These are phyloP conservation scores for Dromas ardeola DNA, from an alignment of 2,113 vertebrate genomes.

Conservation along the genomic window DNA sequence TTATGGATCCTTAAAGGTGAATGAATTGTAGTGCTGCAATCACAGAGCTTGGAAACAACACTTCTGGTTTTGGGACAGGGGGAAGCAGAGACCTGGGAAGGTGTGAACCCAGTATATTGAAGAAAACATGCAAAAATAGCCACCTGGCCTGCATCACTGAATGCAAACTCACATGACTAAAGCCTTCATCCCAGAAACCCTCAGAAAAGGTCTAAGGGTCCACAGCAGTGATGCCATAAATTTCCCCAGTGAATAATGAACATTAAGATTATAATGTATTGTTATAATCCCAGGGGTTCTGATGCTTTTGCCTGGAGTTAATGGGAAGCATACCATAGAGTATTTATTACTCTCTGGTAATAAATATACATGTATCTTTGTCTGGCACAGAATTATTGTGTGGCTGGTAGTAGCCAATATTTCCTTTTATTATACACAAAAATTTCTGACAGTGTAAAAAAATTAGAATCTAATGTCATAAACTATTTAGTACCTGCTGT, in stretches of 20 bases:
- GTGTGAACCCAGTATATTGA: neutral
- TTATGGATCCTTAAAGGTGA: neutral
- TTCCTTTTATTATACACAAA: neutral
- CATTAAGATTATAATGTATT: neutral
- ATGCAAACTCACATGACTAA: neutral
- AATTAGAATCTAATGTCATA: neutral
- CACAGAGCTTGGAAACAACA: neutral
- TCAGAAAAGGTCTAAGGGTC: neutral
- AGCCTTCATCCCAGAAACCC: neutral
- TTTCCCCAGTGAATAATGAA: neutral
- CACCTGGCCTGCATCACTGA: neutral
- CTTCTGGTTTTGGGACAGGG: neutral
- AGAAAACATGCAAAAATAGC: neutral
- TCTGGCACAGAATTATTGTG: neutral
- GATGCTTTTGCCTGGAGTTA: neutral
- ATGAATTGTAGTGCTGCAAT: neutral
- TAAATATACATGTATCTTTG: neutral
- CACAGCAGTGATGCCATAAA: neutral
- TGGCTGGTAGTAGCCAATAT: neutral
- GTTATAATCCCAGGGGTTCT: neutral
- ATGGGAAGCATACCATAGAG: neutral
- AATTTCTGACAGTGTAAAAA: neutral
- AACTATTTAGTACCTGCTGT: neutral
- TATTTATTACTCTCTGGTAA: neutral
- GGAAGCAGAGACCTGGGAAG: neutral